These are phyloP conservation scores for Columba guinea DNA, from an alignment of 2,797 vertebrate genomes.

Conservation along the genomic window DNA sequence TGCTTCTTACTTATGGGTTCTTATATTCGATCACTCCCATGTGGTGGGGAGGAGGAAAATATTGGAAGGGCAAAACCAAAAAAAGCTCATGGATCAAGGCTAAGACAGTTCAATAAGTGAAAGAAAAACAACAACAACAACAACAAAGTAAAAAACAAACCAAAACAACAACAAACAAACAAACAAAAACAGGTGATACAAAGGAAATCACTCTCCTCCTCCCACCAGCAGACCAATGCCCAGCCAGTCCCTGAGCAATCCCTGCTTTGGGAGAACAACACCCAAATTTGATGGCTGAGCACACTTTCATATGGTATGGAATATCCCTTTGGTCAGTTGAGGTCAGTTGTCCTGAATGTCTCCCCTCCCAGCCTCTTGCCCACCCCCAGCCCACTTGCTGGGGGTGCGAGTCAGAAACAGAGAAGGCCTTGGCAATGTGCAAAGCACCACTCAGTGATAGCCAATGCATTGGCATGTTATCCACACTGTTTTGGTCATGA, in stretches of 20 bases:
- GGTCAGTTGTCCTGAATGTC: background rate
- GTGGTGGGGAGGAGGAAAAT: accelerated
- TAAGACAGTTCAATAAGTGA: background rate
- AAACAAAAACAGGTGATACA: background rate
- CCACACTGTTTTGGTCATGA: background rate
- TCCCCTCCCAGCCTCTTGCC: background rate
- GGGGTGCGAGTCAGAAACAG: background rate
- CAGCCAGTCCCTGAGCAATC: background rate
- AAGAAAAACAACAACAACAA: background rate
- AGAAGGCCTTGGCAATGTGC: too few species aligned
- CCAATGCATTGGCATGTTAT: background rate
- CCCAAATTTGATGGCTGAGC: background rate
- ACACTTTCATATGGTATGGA: background rate
- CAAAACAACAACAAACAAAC: background rate
- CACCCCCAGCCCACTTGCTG: background rate
- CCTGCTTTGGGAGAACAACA: background rate
- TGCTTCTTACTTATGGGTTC: background rate
- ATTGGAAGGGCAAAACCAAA: background rate
- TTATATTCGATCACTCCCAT: background rate
- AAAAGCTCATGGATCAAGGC: background rate
- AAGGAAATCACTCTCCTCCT: background rate
- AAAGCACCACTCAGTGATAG: background rate
- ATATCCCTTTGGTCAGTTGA: background rate
- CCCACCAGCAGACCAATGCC: background rate
- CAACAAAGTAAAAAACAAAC: too few species aligned